Evolutionary conservation across 2,797 vertebrate genomes (phyloP).

Genomic region (Allobates femoralis): DNA sequence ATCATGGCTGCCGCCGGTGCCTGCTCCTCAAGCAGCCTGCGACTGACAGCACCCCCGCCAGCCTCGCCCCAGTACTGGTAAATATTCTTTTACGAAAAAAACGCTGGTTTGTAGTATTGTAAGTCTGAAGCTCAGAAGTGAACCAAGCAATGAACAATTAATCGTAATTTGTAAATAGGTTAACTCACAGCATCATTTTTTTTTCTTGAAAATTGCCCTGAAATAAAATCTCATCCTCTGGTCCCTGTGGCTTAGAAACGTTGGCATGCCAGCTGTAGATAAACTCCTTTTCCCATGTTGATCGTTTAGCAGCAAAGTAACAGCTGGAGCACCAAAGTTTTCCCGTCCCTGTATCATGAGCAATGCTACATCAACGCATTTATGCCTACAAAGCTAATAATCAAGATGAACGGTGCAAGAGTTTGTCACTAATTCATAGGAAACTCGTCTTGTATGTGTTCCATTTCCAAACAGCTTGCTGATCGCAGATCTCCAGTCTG

Average conservation of each 20-base stretch:
- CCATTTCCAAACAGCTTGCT: constrained; percentile 50
- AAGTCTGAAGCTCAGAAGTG: background rate
- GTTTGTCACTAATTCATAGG: constrained; percentile 17
- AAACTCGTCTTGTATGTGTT: constrained; percentile 34
- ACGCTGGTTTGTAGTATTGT: background rate
- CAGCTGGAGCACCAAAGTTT: constrained; percentile 34
- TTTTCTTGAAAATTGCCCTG: constrained; percentile 3
- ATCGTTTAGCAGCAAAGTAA: constrained; percentile 6
- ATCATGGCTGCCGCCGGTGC: too few relatives aligned
- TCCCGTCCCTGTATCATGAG: constrained; percentile 5
- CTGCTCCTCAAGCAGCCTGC: too few relatives aligned
- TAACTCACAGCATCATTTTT: background rate
- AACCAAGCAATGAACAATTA: background rate
- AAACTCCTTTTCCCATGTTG: background rate
- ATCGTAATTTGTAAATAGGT: background rate
- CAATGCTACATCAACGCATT: constrained; percentile 3
- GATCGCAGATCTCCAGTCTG: constrained; percentile 50
- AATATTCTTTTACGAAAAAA: too few relatives aligned
- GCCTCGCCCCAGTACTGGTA: too few relatives aligned
- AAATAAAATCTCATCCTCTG: constrained; percentile 5
- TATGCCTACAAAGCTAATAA: constrained; percentile 39
- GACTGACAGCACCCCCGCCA: too few relatives aligned
- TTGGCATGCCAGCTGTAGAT: constrained; percentile 20
- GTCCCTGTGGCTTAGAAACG: background rate
- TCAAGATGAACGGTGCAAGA: constrained; percentile 33